These are phyloP conservation scores for Lamellibrachia satsuma DNA, from an alignment of 2,888 invertebrate species.

Conservation along the genomic window DNA sequence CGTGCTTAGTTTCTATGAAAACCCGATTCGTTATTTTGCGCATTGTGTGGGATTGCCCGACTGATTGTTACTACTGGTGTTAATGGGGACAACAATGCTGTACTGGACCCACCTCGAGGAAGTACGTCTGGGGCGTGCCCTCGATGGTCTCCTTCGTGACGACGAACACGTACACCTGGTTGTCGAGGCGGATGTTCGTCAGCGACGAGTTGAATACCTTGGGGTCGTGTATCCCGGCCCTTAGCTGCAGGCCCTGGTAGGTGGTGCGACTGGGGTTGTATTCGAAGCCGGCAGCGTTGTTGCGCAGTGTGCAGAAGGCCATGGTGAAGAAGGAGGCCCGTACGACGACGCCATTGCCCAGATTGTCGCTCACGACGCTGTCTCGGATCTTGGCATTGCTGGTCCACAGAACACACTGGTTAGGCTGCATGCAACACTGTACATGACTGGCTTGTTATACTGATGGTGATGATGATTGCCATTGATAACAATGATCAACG, in stretches of 20 bases:
- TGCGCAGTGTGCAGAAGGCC: conserved; percentile 70
- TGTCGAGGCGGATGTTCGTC: not conserved
- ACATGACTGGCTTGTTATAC: not conserved
- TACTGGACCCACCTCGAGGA: conserved; percentile 30
- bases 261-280: conserved; percentile 87
- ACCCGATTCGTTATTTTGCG: too few relatives aligned
- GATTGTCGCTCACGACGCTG: conserved; percentile 34
- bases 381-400: conserved; percentile 22
- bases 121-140: conserved; percentile 21
- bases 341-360: conserved; percentile 82
- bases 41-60: too few relatives aligned
- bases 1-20: too few relatives aligned
- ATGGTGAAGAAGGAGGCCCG: conserved; percentile 75
- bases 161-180: conserved; percentile 23
- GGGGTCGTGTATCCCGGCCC: conserved; percentile 42
- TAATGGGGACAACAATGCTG: not conserved
- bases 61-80: too few relatives aligned
- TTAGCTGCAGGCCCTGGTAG: conserved; percentile 57
- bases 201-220: conserved; percentile 19
- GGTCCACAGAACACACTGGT: not conserved
- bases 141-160: conserved; percentile 22
- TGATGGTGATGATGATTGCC: not conserved
- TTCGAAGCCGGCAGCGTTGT: conserved; percentile 88
- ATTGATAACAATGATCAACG: not conserved
- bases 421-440: not conserved